Base-by-base conservation (phyloP, 2,797 vertebrate genomes). In the Otolemur crassicaudatus region DNA sequence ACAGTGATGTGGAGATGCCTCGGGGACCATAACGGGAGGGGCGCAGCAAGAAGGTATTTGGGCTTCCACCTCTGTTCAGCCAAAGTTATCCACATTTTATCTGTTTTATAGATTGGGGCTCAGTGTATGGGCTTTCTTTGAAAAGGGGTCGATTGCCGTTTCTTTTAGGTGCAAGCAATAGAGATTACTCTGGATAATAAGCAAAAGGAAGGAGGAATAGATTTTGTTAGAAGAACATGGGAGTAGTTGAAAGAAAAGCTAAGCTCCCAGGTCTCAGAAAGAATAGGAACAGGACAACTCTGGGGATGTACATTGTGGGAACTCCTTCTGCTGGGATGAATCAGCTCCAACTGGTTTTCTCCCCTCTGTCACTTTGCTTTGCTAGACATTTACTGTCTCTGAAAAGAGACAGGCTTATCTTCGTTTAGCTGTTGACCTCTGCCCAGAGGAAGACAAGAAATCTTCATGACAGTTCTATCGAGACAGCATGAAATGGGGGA, bases 41-140 rank as follows among this genome's bases (percentile, higher is more conserved):
- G 6, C 9, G 25, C 56, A 49, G 84, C 27, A 82, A 40, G n/a
- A 60, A 63, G n/a, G 17, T 34, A 40, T 61, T 77, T 61, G 49
- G 40, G 72, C 14, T 29, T 25, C 61, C 29, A 87, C 53, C 11
- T 17, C 3, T 17, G 6, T 63, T 77, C 53, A 37, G 46, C 10
- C 23, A 87, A 83, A 94, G 40, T 65, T 61, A 19, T 34, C 46
- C n/a, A 70, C 25, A 29, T 87, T 87, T 87, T 34, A 27, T 81
- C 16, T 70, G 17, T 65, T 94, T 87, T 72, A 43, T 46, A 58
- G 27, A 83, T 37, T 77, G 70, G 23, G 12, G 40, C 19, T 84
- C 46, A 76, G 19, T 70, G 63, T 69, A 87, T 63, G 31, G 25
- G 83, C 56, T 96, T 87, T 29, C 76, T 94, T 77, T 56, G 77